phyloP scores from a whole-genome alignment of 2,888 invertebrate genomes.

The Amorpha juglandis region DNA sequence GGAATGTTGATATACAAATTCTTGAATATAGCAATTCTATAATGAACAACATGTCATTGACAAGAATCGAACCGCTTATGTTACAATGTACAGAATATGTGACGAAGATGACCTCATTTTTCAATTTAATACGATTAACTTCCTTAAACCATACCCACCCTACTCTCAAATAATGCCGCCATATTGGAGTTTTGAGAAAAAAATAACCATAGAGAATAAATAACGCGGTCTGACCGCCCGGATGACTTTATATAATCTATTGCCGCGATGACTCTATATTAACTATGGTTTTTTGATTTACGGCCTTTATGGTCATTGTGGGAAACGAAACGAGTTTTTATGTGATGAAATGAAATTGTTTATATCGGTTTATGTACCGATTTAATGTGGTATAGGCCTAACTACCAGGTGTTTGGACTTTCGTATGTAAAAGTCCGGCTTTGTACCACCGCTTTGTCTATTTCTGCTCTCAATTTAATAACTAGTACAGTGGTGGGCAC shows the following conservation, averaged over 20 bases:
- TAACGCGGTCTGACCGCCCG: slow-evolving; percentile 55
- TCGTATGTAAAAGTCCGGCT: too few relatives aligned
- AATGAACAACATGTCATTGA: too few relatives aligned
- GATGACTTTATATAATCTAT: slow-evolving; percentile 71
- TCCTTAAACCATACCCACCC: slow-evolving; percentile 47
- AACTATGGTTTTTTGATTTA: slow-evolving; percentile 59
- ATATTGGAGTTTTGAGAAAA: slow-evolving; percentile 68
- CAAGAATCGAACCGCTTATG: too few relatives aligned
- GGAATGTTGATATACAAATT: too few relatives aligned
- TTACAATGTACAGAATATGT: too few relatives aligned
- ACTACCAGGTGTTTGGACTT: too few relatives aligned
- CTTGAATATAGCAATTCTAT: too few relatives aligned
- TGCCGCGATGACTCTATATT: slow-evolving; percentile 80
- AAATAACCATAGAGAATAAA: slow-evolving; percentile 53
- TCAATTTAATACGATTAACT: not conserved
- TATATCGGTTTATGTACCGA: slow-evolving; percentile 6
- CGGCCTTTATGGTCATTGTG: slow-evolving; percentile 31
- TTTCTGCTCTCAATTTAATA: too few relatives aligned
- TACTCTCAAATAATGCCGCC: slow-evolving; percentile 59
- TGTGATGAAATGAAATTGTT: slow-evolving; percentile 18
- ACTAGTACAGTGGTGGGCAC: too few relatives aligned
- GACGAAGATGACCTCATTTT: too few relatives aligned
- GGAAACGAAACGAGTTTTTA: slow-evolving; percentile 45
- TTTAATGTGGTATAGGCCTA: not conserved
- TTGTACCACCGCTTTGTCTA: too few relatives aligned